phyloP scores from a whole-genome alignment of 2,888 invertebrate genomes.

The Mythimna impura region DNA sequence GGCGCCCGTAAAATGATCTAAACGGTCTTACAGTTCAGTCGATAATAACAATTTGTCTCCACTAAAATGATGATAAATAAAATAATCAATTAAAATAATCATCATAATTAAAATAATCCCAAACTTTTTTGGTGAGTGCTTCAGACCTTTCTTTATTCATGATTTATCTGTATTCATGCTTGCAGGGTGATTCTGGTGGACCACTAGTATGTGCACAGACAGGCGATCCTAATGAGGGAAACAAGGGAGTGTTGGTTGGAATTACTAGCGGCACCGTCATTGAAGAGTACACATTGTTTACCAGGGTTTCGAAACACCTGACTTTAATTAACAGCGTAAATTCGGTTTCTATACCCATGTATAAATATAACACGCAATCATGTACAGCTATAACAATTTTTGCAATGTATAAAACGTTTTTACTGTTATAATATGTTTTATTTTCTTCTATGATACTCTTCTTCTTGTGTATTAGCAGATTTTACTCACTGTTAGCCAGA shows the following conservation, averaged over 20 bases:
- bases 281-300: slow-evolving; percentile 62
- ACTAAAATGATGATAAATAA: too few species aligned
- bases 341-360: slow-evolving; percentile 3
- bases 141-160: too few species aligned
- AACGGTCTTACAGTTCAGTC: too few species aligned
- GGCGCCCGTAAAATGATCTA: too few species aligned
- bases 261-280: slow-evolving; percentile 60
- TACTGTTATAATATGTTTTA: slow-evolving; percentile 45
- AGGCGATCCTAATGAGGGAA: slow-evolving; percentile 69
- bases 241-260: slow-evolving; percentile 73
- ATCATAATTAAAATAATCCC: too few species aligned
- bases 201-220: slow-evolving; percentile 76
- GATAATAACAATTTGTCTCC: too few species aligned
- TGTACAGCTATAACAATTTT: slow-evolving; percentile 9
- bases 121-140: too few species aligned
- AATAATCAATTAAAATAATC: too few species aligned
- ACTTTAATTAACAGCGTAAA: slow-evolving; percentile 38
- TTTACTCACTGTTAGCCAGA: too few species aligned
- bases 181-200: slow-evolving; percentile 83
- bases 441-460: slow-evolving; percentile 4
- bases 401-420: slow-evolving; percentile 38
- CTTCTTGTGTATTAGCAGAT: too few species aligned
- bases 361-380: slow-evolving; percentile 11
- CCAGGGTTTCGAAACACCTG: slow-evolving; percentile 67
- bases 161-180: slow-evolving; percentile 8